Percentiles rank a stretch among this genome's conserved stretches.
phyloP scores from a whole-genome alignment of 2,797 vertebrate genomes.

The Pelochelys cantorii region DNA sequence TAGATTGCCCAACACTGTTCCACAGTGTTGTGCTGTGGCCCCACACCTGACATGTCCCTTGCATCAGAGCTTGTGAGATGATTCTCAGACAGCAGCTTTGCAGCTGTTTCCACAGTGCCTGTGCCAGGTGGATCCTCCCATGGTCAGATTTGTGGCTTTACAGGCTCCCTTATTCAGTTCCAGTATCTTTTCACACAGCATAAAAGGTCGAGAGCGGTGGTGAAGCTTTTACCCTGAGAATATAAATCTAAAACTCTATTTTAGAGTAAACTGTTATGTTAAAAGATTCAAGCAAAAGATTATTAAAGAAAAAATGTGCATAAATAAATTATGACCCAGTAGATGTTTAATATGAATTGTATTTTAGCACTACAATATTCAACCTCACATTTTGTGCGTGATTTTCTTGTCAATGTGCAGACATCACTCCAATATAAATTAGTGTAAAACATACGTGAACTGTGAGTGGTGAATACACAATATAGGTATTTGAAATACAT shows the following conservation, averaged over 20 bases:
- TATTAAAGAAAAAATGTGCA: neutral
- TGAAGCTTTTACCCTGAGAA: neutral
- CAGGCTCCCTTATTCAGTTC: neutral
- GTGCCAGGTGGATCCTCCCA: neutral
- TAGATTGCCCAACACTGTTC: neutral
- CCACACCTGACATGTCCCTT: neutral
- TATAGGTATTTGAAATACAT: neutral
- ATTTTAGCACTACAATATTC: neutral
- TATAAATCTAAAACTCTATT: neutral
- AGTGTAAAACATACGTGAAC: neutral
- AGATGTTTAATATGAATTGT: neutral
- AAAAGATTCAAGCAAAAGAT: neutral
- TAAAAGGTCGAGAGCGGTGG: neutral
- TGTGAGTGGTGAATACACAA: neutral
- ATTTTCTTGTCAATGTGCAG: neutral
- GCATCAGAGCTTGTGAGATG: neutral
- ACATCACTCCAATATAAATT: neutral
- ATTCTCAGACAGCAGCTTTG: neutral
- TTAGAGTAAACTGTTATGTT: neutral
- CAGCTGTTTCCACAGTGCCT: neutral
- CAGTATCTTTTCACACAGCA: neutral
- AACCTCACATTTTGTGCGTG: neutral
- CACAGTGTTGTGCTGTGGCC: neutral
- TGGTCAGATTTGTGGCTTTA: fast-evolving
- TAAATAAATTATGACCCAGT: neutral